Evolutionary conservation across 2,113 vertebrate species (phyloP).

Genomic region (Albula goreensis): DNA sequence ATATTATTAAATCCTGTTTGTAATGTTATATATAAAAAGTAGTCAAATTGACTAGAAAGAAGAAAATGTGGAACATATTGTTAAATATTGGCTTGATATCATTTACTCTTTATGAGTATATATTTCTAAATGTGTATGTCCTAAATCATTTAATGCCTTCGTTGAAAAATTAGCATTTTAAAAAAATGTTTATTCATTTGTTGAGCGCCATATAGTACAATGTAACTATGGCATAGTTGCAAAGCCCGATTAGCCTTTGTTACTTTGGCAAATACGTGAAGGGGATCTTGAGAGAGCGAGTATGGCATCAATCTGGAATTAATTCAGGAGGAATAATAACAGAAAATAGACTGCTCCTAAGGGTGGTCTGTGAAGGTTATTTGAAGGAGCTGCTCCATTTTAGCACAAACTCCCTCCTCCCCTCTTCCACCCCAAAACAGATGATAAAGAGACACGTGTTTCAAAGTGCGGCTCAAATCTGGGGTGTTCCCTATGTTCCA

Average conservation of each 20-base stretch:
- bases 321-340: constrained; percentile 40
- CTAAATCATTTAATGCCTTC: not conserved
- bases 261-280: not conserved
- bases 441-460: constrained; percentile 61
- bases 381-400: constrained; percentile 65
- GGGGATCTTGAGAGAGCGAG: constrained; percentile 62
- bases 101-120: not conserved
- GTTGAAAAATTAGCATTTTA: not conserved
- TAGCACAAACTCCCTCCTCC: constrained; percentile 51
- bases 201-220: not conserved
- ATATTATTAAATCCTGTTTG: not conserved
- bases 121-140: not conserved
- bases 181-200: constrained; percentile 6
- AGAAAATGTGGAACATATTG: not conserved
- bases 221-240: not conserved
- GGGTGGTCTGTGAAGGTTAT: constrained; percentile 61
- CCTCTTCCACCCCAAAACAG: constrained; percentile 29
- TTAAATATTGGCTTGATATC: not conserved
- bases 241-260: not conserved
- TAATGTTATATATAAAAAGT: not conserved
- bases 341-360: constrained; percentile 52
- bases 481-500: constrained; percentile 43
- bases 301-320: constrained; percentile 35
- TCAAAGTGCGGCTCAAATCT: constrained; percentile 62
- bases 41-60: not conserved